phyloP scores from a whole-genome alignment of 2,113 vertebrate species.

The Vulpes lagopus region DNA sequence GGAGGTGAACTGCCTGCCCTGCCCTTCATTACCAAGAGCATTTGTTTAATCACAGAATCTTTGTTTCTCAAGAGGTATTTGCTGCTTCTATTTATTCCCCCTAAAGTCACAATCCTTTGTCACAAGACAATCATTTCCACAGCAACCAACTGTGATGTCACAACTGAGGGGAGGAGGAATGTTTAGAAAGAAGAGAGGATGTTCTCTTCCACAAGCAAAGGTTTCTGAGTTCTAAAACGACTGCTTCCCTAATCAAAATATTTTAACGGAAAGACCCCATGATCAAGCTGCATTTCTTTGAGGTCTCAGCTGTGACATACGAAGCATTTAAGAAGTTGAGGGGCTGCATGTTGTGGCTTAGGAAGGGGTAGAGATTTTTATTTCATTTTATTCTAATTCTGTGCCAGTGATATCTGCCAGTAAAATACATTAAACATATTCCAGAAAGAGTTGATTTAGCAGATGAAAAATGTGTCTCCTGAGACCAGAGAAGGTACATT shows the following conservation, averaged over 20 bases:
- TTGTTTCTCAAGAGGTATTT: conserved; percentile 55
- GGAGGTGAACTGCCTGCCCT: background rate
- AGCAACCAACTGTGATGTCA: conserved; percentile 69
- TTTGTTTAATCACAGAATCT: conserved; percentile 55
- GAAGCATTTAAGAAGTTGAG: conserved; percentile 60
- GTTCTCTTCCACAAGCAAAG: conserved; percentile 54
- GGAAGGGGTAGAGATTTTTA: conserved; percentile 47
- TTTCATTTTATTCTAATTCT: conserved; percentile 78
- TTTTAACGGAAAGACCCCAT: background rate
- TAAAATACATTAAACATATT: conserved; percentile 77
- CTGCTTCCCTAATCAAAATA: conserved; percentile 56
- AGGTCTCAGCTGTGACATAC: conserved; percentile 10
- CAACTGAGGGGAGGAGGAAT: background rate
- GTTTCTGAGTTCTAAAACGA: conserved; percentile 59
- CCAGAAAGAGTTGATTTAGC: conserved; percentile 87
- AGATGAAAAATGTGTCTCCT: conserved; percentile 85
- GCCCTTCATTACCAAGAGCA: conserved; percentile 36
- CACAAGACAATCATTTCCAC: conserved; percentile 60
- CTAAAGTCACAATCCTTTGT: conserved; percentile 74
- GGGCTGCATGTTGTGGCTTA: conserved; percentile 27
- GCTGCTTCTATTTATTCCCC: conserved; percentile 57
- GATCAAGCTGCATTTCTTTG: background rate
- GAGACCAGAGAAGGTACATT: conserved; percentile 81
- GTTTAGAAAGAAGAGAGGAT: conserved; percentile 10
- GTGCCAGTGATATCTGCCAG: conserved; percentile 61